Base-by-base conservation (phyloP, 2,113 vertebrate genomes). In the Sakesphorus luctuosus region DNA sequence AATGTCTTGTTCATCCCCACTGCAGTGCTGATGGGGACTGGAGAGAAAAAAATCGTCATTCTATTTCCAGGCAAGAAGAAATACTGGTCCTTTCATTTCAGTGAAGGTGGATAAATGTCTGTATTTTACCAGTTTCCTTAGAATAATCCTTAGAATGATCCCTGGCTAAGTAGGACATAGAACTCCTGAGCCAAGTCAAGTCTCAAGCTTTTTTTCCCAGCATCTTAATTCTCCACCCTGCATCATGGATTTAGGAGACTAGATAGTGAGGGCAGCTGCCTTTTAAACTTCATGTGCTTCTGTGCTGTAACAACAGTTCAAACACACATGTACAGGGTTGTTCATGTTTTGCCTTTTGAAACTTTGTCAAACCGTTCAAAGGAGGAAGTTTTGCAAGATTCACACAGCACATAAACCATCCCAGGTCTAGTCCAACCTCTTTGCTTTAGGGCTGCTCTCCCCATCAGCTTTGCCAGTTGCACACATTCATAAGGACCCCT, bases 1-100 rank as follows among this genome's bases (percentile, higher is more conserved):
- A 93, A 96, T 95, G 66, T 67, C 93, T 94, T 86, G 82, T 89
- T 95, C 89, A 68, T 55, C 36, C 59, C 44, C 72, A 25, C 43
- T 66, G 93, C 50, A 59, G 17, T 10, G 38, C 62, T 67, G 73
- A 63, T 44, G 1, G 0, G 75, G 69, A 83, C 55, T 58, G 49
- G 10, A 28, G 31, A 7, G 17, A 17, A 13, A 15, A 35, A 18
- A 38, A 50, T 13, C n/a, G 35, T 24, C 20, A 3, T 31, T 23
- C 38, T 1, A 0, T 35, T 77, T 87, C 44, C 65, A 91, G 12
- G 52, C 31, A 40, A 95, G 36, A n/a, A 50, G 65, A 38, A 91
- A 79, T 33, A 58, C 17, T 7, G n/a, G 40, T 43, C 10, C 62
- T 47, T 75, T 63, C 26, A 68, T 7, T 55, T 71, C 68, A 67